Evolutionary conservation across 2,888 invertebrate species (phyloP), one percentile per base, ranked within the genome.

Genomic region (Liopterus haemorrhoidalis): DNA sequence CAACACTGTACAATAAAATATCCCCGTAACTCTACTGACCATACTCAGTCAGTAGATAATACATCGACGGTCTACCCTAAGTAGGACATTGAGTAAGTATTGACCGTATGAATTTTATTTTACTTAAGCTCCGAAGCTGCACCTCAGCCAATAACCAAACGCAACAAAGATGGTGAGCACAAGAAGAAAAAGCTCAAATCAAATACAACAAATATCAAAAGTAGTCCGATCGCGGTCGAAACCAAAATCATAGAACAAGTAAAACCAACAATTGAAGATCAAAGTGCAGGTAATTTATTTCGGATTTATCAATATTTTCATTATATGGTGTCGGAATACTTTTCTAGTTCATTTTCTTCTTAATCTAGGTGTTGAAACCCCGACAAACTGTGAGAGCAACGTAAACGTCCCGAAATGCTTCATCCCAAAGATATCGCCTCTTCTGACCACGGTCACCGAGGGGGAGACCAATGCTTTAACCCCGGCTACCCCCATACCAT

Each of bases 141-240:
- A 24, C 65, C 68, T 3, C 69, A 73, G 56, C 69, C 69, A 11
- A 66, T 69, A 40, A 73, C 72, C 44, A 76, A 76, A 59, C 71
- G 73, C 37, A 63, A 59, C 53, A 79, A 78, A 61, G 76, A 77
- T 11, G 76, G 79, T 58, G 75, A 78, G 27, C 62, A 71, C 54
- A 80, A 79, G 64, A 78, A 78, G 62, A 79, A 77, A 59, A 79
- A 77, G 57, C 60, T 65, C 33, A 68, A 74, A 54, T 57, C 62
- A 16, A 52, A n/a, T n/a, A n/a, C n/a, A n/a, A n/a, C n/a, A n/a
- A n/a, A n/a, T n/a, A n/a, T n/a, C n/a, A n/a, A n/a, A n/a, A n/a
- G n/a, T n/a, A n/a, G n/a, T n/a, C n/a, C n/a, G n/a, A n/a, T n/a
- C n/a, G n/a, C n/a, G n/a, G n/a, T n/a, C 5, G 8, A 22, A 22